Conservation (phyloP, 1,140 invertebrate species). For the Dryas iulia region DNA sequence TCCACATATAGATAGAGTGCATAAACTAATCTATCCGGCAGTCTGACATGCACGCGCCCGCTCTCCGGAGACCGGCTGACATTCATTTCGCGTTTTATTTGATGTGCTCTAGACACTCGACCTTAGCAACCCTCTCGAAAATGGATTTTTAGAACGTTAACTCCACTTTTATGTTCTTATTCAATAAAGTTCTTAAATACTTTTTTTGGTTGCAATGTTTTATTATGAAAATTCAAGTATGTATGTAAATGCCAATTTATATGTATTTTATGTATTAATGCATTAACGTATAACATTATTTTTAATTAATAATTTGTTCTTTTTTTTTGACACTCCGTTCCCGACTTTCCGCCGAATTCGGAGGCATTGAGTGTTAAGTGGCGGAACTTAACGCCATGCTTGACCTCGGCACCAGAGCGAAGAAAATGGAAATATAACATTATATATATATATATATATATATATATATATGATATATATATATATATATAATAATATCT, state of each 20-base stretch:
- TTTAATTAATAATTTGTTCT: no score
- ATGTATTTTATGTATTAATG: no score
- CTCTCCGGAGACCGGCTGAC: conserved; percentile 40
- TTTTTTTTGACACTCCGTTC: no score
- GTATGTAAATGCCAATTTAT: background rate
- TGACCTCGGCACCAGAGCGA: no score
- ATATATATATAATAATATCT: no score
- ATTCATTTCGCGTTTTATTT: conserved; percentile 47
- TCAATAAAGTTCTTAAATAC: background rate
- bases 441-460: no score
- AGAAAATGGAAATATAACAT: no score
- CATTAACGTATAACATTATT: no score
- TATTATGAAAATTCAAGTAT: background rate
- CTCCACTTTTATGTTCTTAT: background rate
- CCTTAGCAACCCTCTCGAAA: conserved; percentile 19
- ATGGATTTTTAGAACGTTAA: background rate
- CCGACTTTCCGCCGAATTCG: no score
- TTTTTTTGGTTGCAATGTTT: background rate
- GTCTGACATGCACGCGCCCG: conserved; percentile 33
- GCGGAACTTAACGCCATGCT: no score
- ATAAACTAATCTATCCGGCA: conserved; percentile 50
- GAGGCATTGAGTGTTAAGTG: no score
- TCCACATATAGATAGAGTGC: conserved; percentile 22
- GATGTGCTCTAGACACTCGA: conserved; percentile 35
- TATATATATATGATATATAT: no score